Base-by-base conservation (phyloP, 2,113 vertebrate genomes). In the Callionymus lyra region DNA sequence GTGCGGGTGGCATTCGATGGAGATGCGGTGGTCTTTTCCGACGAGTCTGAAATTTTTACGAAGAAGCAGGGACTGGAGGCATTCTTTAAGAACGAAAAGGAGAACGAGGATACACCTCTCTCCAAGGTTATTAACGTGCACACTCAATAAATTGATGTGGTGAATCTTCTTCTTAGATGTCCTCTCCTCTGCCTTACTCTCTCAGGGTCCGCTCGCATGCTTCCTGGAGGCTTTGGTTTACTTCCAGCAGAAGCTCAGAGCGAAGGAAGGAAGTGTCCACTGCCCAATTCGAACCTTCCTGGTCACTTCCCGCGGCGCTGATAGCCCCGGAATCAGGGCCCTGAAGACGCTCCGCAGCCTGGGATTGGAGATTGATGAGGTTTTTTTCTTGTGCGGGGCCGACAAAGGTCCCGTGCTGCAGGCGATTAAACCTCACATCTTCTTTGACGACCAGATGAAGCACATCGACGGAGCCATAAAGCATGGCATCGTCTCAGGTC, bases 401-500 rank as follows among this genome's bases (percentile, higher is more conserved):
- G 91, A 94, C 1, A 99, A 99, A 72, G 91, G 91, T 39, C 94
- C 95, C 0, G 77, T 97, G 44, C 80, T 98, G 62, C 76, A 86
- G 70, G 97, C 97, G 72, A 97, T 99, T 27, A 83, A 64, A 5
- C 94, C 94, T 0, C 95, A 98, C 69, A 90, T 99, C 70, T 98
- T 87, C 81, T 98, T 99, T 35, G 93, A 98, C 15, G 94, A 98
- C 72, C 89, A 92, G 73, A 99, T 99, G 93, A 97, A 92, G 72
- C 91, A 93, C 63, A 83, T 91, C 0, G 85, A 93, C 79, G 89
- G 88, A 27, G 88, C 89, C 5, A 86, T 82, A 38, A 87, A 94
- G 35, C 54, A 86, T 12, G 91, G 93, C 27, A 89, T 90, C 40
- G 77, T 89, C 31, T 55, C 91, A 1, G 88, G 89, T 0, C 93